Conservation (phyloP, 2,888 invertebrate species). For the Crepidodera aurea region DNA sequence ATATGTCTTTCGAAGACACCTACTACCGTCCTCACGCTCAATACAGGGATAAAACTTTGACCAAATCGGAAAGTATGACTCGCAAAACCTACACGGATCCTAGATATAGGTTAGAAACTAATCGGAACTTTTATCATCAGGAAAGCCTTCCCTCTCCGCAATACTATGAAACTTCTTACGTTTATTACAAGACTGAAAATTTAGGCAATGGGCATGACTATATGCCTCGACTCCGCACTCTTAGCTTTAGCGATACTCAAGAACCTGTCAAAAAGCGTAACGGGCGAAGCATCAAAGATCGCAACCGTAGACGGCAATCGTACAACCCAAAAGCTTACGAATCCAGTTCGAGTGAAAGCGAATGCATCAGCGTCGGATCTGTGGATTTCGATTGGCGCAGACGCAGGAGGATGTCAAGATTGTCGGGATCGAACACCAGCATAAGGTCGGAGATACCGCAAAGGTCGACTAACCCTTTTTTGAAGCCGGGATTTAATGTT, state of each 20-base stretch:
- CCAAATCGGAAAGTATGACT: conserved; percentile 61
- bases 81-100: conserved; percentile 57
- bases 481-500: conserved; percentile 59
- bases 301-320: conserved; percentile 65
- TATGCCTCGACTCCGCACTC: conserved; percentile 49
- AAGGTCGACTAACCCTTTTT: conserved; percentile 53
- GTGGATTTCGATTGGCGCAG: conserved; percentile 60
- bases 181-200: conserved; percentile 52
- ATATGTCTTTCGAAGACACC: conserved; percentile 53
- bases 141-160: conserved; percentile 40
- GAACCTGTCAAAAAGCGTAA: conserved; percentile 51
- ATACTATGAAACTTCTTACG: conserved; percentile 53
- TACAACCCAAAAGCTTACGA: conserved; percentile 68
- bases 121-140: conserved; percentile 49
- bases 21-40: conserved; percentile 45
- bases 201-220: conserved; percentile 35
- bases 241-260: conserved; percentile 50
- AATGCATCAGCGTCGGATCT: conserved; percentile 61
- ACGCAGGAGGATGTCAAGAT: conserved; percentile 55
- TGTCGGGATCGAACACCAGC: conserved; percentile 59
- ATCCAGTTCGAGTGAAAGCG: conserved; percentile 65
- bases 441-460: conserved; percentile 59
- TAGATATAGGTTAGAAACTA: conserved; percentile 45
- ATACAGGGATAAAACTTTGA: conserved; percentile 58
- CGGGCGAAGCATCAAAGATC: conserved; percentile 64